Evolutionary conservation across 2,888 invertebrate genomes (phyloP).

Genomic region (Oscheius myriophilus): DNA sequence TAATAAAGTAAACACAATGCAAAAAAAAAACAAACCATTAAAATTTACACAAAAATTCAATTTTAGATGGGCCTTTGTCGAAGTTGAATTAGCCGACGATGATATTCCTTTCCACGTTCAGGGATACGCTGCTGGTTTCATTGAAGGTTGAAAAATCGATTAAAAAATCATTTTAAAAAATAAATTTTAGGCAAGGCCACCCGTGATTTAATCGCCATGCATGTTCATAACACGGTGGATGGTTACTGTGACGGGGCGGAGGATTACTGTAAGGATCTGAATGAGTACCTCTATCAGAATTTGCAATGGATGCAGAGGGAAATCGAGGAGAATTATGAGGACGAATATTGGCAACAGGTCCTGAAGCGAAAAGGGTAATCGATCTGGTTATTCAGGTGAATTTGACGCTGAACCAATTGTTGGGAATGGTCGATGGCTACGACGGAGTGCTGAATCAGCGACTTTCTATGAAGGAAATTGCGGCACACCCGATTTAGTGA

Average conservation of each 20-base stretch:
- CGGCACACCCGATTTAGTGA: conserved; percentile 62
- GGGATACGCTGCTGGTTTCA: conserved; percentile 67
- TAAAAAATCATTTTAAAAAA: background rate
- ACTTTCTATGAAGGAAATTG: conserved; percentile 37
- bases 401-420: conserved; percentile 50
- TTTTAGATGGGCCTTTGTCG: conserved; percentile 60
- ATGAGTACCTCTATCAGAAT: conserved; percentile 59
- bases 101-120: conserved; percentile 54
- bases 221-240: conserved; percentile 62
- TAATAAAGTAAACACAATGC: no score
- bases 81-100: conserved; percentile 59
- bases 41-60: no score
- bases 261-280: conserved; percentile 63
- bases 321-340: conserved; percentile 58
- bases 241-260: conserved; percentile 67
- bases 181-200: conserved; percentile 53
- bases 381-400: conserved; percentile 40
- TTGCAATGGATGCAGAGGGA: conserved; percentile 61
- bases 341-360: conserved; percentile 67
- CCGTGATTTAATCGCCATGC: conserved; percentile 55
- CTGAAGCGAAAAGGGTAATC: background rate
- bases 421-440: conserved; percentile 57
- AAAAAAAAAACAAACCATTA: no score
- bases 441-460: conserved; percentile 42
- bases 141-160: conserved; percentile 55